A percentile compares a stretch with the other conserved stretches of the same genome.
Evolutionary conservation across 2,797 vertebrate genomes (phyloP).

Genomic region (Champsocephalus gunnari): DNA sequence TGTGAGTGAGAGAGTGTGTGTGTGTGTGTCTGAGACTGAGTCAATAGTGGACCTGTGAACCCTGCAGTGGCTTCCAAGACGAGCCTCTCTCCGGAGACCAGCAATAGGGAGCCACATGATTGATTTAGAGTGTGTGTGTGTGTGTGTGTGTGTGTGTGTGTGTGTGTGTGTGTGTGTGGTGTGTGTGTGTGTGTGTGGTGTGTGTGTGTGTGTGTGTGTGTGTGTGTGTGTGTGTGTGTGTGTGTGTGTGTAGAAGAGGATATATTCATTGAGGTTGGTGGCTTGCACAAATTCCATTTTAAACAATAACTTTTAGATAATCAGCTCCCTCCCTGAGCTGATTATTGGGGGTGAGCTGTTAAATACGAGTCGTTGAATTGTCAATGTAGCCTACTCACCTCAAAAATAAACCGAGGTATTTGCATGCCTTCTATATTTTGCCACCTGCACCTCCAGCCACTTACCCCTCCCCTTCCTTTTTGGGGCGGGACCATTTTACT

Average conservation of each 20-base stretch:
- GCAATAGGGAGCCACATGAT: constrained; percentile 45
- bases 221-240: neutral
- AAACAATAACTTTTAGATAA: constrained; percentile 1
- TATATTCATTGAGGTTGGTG: constrained; percentile 7
- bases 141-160: constrained; percentile 20
- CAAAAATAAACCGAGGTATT: constrained; percentile 11
- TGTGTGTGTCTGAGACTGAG: constrained; percentile 9
- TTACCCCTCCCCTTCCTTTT: neutral
- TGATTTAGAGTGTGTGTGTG: constrained; percentile 38
- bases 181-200: neutral
- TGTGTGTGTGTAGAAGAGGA: neutral
- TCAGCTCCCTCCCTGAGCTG: neutral
- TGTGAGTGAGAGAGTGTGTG: neutral
- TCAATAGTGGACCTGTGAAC: constrained; percentile 67
- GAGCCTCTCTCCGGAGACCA: constrained; percentile 49
- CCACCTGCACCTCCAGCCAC: neutral
- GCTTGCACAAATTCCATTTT: constrained; percentile 8
- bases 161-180: constrained; percentile 15
- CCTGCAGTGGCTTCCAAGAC: constrained; percentile 52
- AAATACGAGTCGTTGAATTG: constrained; percentile 10
- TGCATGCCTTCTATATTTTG: neutral
- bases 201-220: constrained; percentile 5
- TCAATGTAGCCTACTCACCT: constrained; percentile 5
- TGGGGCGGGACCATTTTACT: neutral
- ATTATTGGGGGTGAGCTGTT: constrained; percentile 12